Conservation (phyloP, 2,113 vertebrate species). For the Festucalex cinctus region DNA sequence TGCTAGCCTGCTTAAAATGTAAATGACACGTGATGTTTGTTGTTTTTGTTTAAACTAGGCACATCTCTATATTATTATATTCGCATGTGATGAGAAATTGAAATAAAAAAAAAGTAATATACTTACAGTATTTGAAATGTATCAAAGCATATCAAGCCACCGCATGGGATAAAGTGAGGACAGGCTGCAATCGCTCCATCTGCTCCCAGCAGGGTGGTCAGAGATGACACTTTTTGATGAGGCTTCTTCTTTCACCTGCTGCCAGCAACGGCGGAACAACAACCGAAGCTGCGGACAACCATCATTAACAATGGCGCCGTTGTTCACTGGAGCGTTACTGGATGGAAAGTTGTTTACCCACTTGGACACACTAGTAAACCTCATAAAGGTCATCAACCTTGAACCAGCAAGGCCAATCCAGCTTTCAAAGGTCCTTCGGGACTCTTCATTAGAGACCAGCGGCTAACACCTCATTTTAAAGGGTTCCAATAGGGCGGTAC, state of each 20-base stretch:
- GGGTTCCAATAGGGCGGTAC: slow-evolving; percentile 26
- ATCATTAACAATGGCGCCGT: slow-evolving; percentile 8
- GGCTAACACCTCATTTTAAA: slow-evolving; percentile 36
- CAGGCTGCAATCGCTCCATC: slow-evolving; percentile 51
- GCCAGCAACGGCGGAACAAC: slow-evolving; percentile 28
- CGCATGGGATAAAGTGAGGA: slow-evolving; percentile 13
- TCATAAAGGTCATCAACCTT: slow-evolving; percentile 48
- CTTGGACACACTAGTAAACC: not conserved
- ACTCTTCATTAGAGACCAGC: slow-evolving; percentile 16
- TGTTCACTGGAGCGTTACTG: slow-evolving; percentile 20
- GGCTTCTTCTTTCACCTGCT: slow-evolving; percentile 38
- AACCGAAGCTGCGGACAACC: slow-evolving; percentile 6
- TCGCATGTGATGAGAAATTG: not conserved
- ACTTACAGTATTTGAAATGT: too few relatives aligned
- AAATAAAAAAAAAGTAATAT: too few relatives aligned
- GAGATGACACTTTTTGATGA: slow-evolving; percentile 48
- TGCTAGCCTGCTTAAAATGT: too few relatives aligned
- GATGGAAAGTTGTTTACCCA: not conserved
- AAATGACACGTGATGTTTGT: too few relatives aligned
- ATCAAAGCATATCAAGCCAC: not conserved
- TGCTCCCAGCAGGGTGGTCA: slow-evolving; percentile 61
- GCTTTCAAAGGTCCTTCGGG: slow-evolving; percentile 28
- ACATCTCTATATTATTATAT: too few relatives aligned
- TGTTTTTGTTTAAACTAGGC: too few relatives aligned
- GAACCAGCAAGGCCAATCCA: slow-evolving; percentile 20